A percentile compares a stretch with the other conserved stretches of the same genome.
Evolutionary conservation across 1,140 invertebrate genomes (phyloP).

Genomic region (Dendroctonus ponderosae): DNA sequence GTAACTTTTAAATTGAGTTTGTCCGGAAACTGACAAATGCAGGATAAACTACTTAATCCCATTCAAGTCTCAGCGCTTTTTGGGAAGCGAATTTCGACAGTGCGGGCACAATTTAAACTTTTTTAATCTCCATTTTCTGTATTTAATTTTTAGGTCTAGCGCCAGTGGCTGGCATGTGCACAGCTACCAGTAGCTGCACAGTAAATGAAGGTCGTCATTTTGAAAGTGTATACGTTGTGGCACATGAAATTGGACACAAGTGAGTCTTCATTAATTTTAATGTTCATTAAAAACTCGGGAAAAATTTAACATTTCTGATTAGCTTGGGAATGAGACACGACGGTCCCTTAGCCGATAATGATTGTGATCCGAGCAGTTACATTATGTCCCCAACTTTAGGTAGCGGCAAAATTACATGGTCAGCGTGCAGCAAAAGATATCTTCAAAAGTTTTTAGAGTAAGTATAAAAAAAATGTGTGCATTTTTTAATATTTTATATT

Average conservation of each 20-base stretch:
- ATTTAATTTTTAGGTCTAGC: conserved; percentile 54
- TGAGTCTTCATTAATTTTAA: conserved; percentile 43
- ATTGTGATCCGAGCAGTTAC: conserved; percentile 61
- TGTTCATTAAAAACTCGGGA: conserved; percentile 5
- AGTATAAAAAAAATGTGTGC: too few species aligned
- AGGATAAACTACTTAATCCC: too few species aligned
- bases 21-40: too few species aligned
- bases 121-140: conserved; percentile 3
- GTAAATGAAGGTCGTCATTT: conserved; percentile 66
- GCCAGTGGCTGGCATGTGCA: conserved; percentile 65
- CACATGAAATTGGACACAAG: conserved; percentile 66
- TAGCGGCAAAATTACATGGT: conserved; percentile 68
- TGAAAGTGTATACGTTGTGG: conserved; percentile 64
- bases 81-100: too few species aligned
- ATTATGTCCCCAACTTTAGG: conserved; percentile 69
- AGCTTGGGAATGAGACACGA: conserved; percentile 68
- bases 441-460: conserved; percentile 61
- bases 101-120: too few species aligned
- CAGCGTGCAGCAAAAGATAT: conserved; percentile 61
- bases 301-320: conserved; percentile 34
- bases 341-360: conserved; percentile 61
- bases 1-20: too few species aligned
- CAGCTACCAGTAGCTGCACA: conserved; percentile 61
- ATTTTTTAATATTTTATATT: too few species aligned
- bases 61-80: too few species aligned